Evolutionary conservation across 2,113 vertebrate genomes (phyloP), one percentile per base, ranked within the genome.

Genomic region (Egretta garzetta): DNA sequence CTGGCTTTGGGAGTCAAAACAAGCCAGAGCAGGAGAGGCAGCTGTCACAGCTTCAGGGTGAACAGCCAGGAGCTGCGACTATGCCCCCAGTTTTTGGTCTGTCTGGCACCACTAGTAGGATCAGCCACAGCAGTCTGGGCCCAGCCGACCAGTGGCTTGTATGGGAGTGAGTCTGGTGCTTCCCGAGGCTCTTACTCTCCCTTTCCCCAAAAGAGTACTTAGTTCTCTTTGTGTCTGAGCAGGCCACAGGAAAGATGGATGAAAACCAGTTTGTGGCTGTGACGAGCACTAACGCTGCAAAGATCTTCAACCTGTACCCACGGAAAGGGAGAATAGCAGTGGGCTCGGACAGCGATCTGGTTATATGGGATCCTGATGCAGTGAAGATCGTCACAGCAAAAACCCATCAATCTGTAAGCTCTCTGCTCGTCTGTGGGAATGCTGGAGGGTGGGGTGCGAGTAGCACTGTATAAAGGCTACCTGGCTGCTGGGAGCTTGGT

Each of bases 161-260:
- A 18, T 89, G 64, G 35, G 68, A 66, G 19, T 10, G 63, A 47
- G 52, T 28, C 21, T 59, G 47, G 28, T 73, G 53, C 67, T 89
- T 76, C 52, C 45, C 1, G 1, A 30, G 71, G 14, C 45, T 45
- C 20, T 81, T 17, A 22, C 20, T 62, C 27, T 64, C 43, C 21
- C 24, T 58, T 66, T 90, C 50, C 52, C 14, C 14, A 37, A 8
- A 33, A 33, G n/a, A 59, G 30, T 28, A 18, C 58, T 86, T 71
- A 14, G 33, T 92, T 88, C 27, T 83, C 9, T 71, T 81, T 35
- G 28, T 96, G 28, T 95, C 60, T 73, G 59, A 84, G 50, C 80
- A 99, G 99, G 99, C 99, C 90, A 99, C 99, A 3, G 99, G 99
- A 21, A 99, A 99, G 95, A 99, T 99, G 99, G 99, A 99, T 71